These are phyloP conservation scores for Netelia melanura DNA, from an alignment of 2,888 invertebrate species.

Conservation along the genomic window DNA sequence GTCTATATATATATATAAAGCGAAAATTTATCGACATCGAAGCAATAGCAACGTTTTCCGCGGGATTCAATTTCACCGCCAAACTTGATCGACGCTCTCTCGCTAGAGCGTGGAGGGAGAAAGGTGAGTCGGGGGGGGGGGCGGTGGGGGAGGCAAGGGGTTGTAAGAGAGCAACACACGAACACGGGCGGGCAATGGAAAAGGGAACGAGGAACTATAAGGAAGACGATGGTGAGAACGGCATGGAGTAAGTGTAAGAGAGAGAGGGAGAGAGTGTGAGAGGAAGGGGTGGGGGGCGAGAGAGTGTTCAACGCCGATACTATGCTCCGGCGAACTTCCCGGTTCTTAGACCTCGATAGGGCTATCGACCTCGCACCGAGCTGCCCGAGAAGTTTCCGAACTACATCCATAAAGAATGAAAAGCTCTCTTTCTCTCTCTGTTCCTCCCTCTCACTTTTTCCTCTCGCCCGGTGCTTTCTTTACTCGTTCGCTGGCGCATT, in stretches of 20 bases:
- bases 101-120: background rate
- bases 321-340: conserved; percentile 67
- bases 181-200: background rate
- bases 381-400: conserved; percentile 67
- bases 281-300: background rate
- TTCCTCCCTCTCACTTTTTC: background rate
- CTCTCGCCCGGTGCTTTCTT: background rate
- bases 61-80: conserved; percentile 69
- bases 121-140: background rate
- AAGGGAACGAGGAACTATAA: conserved; percentile 17
- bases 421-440: conserved; percentile 20
- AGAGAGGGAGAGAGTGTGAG: conserved; percentile 8
- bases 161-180: background rate
- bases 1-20: background rate
- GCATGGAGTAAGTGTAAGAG: background rate
- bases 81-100: conserved; percentile 69
- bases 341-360: conserved; percentile 69
- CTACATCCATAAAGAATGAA: conserved; percentile 71
- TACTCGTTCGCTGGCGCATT: no score
- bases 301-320: conserved; percentile 61
- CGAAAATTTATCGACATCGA: conserved; percentile 63
- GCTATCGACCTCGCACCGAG: conserved; percentile 69
- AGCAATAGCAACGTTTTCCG: conserved; percentile 64
- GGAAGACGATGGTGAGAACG: conserved; percentile 27
- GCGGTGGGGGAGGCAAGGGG: no score